These are phyloP conservation scores for Phasia obesa DNA, from an alignment of 2,888 invertebrate genomes.

Conservation along the genomic window DNA sequence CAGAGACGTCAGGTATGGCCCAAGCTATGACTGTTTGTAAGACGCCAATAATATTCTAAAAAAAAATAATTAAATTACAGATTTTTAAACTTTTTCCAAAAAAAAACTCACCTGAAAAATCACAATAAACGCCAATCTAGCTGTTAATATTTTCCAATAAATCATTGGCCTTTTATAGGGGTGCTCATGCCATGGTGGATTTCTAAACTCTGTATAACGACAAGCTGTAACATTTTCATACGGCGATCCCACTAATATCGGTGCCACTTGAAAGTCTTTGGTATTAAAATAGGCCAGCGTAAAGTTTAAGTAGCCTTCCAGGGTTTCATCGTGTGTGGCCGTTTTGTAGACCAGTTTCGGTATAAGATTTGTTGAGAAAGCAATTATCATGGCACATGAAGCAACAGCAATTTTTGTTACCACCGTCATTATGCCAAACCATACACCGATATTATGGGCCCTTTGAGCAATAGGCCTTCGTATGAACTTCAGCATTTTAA, in stretches of 20 bases:
- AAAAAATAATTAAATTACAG: constrained; percentile 61
- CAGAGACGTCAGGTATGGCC: constrained; percentile 90
- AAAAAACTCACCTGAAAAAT: constrained; percentile 85
- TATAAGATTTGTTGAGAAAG: constrained; percentile 92
- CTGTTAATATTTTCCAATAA: constrained; percentile 90
- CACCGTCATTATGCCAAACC: constrained; percentile 89
- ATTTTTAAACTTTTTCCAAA: not conserved
- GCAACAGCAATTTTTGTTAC: constrained; percentile 89
- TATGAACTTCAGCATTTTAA: constrained; percentile 89
- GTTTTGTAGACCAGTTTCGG: constrained; percentile 88
- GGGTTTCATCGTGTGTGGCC: constrained; percentile 83
- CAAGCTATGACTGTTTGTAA: constrained; percentile 89
- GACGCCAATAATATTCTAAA: constrained; percentile 89
- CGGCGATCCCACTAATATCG: constrained; percentile 71
- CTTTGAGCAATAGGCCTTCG: constrained; percentile 89
- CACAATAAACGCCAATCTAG: constrained; percentile 89
- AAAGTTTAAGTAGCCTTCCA: constrained; percentile 87
- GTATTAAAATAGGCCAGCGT: constrained; percentile 87
- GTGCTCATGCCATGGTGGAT: constrained; percentile 83
- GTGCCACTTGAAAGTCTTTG: constrained; percentile 83
- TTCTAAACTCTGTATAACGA: constrained; percentile 88
- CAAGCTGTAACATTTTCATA: constrained; percentile 82
- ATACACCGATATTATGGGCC: constrained; percentile 90
- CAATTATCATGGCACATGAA: constrained; percentile 91
- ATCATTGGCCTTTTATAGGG: constrained; percentile 86